Evolutionary conservation across 2,113 vertebrate species (phyloP), one percentile per base, ranked within the genome.

Genomic region (Salvelinus namaycush): DNA sequence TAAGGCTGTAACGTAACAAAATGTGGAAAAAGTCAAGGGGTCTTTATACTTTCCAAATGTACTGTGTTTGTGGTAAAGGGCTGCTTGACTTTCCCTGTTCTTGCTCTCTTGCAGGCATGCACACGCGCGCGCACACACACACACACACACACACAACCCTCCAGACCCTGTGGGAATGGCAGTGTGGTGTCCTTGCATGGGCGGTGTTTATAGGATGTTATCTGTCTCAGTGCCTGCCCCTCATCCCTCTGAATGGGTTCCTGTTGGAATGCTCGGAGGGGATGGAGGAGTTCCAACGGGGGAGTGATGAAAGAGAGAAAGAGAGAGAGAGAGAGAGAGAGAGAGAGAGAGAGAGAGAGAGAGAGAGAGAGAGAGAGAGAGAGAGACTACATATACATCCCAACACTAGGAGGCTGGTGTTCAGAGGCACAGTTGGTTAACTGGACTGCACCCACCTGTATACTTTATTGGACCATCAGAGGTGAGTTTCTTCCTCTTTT

Each of bases 121-220:
- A 31, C 29, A 31, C 4, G 5, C 29, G 27, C 27, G 2, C 27
- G 29, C 29, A 26, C 34, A 4, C 29, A 4, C 29, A 4, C 29
- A 29, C 29, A 29, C 29, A 4, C 24, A 67, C 24, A 67, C 65
- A 67, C 13, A 67, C 26, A 29, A n/a, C 20, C 20, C 20, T 14
- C n/a, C 20, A 20, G 20, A 60, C 29, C n/a, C 67, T 73, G 70
- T 76, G 34, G 1, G 34, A 39, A 39, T 39, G 34, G 34, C 7
- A 39, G 5, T 31, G 34, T 39, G 57, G 79, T 84, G 87, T 87
- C 84, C 86, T 84, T 86, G 80, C 81, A 83, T 82, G 78, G 88
- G 81, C 83, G 86, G 82, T 93, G 90, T 92, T 93, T 91, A 88
- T 88, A 89, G 88, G 90, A 92, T 92, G 89, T 92, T 92, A 92